Evolutionary conservation across 1,140 invertebrate species (phyloP), one percentile per base, ranked within the genome.

Genomic region (Drosophila kepulauana): DNA sequence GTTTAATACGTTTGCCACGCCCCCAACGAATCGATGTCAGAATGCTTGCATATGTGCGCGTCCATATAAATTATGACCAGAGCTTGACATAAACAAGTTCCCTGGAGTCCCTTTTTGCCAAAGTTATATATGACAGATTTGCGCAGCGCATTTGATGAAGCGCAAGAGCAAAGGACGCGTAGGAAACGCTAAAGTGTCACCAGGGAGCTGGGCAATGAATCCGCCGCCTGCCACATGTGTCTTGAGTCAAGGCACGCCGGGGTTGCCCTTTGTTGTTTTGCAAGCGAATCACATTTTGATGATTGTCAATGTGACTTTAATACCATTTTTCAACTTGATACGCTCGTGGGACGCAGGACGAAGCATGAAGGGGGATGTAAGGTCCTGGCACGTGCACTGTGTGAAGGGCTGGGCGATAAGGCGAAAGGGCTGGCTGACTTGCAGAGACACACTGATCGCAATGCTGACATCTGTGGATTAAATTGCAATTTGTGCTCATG

Each of bases 401-500:
- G n/a, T 8, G n/a, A 30, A 35, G 35, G 38, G 25, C 54, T 49
- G 41, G 5, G 28, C 25, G 58, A 61, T 69, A 68, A 64, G 66
- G 35, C 30, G 30, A 33, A 33, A 33, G 30, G 30, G 84, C 80
- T 84, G 76, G 57, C 62, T 10, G 20, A 25, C 20, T 38, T 20
- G 33, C 25, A 15, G 54, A 64, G 20, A 25, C 20, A 25, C 76
- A 79, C 65, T 87, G 89, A 91, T 89, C 87, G 82, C 80, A 92
- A 92, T 92, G 87, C 88, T 92, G 91, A 92, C 91, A 92, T 92
- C 91, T 92, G 91, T 92, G 91, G 91, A 92, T 92, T 92, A 92
- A 92, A 92, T 92, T 92, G 91, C 91, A 92, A 92, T 92, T 92
- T 92, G 91, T 86, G 91, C 91, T 91, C 91, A 91, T 92, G 91